Evolutionary conservation across 2,797 vertebrate genomes (phyloP).

Genomic region (Molossus molossus): DNA sequence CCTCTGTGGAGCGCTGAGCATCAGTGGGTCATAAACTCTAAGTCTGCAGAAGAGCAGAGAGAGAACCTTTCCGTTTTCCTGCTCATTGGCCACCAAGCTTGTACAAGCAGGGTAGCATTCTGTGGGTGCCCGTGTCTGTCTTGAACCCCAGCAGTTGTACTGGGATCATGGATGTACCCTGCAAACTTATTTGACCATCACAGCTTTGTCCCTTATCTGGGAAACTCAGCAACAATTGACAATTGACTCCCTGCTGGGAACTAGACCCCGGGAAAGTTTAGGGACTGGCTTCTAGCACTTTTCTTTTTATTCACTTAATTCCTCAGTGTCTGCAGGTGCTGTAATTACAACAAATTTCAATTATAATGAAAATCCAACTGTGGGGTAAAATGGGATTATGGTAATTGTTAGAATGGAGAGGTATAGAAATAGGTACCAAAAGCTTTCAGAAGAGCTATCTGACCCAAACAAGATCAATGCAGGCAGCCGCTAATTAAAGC

Average conservation of each 20-base stretch:
- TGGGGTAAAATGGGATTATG: constrained; percentile 86
- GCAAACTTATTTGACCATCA: neutral
- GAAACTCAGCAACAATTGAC: neutral
- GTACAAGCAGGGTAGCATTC: accelerated
- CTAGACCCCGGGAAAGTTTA: constrained; percentile 55
- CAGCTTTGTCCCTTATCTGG: neutral
- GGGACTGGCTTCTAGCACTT: constrained; percentile 75
- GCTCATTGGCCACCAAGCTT: neutral
- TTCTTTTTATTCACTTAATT: constrained; percentile 85
- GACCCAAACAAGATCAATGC: constrained; percentile 87
- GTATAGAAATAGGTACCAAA: constrained; percentile 85
- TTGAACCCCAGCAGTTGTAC: neutral
- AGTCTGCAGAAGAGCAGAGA: neutral
- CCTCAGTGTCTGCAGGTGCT: constrained; percentile 84
- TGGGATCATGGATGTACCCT: too few species aligned
- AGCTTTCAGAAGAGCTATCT: constrained; percentile 87
- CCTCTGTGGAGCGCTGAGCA: neutral
- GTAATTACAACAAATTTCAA: constrained; percentile 85
- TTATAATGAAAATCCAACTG: constrained; percentile 84
- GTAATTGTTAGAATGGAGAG: constrained; percentile 85
- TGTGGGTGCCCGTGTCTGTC: accelerated
- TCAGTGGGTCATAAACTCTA: neutral
- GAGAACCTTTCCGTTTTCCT: neutral
- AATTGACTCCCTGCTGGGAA: constrained; percentile 31
- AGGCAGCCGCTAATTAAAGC: constrained; percentile 87